Evolutionary conservation across 2,797 vertebrate species (phyloP).

Genomic region (Choloepus didactylus): DNA sequence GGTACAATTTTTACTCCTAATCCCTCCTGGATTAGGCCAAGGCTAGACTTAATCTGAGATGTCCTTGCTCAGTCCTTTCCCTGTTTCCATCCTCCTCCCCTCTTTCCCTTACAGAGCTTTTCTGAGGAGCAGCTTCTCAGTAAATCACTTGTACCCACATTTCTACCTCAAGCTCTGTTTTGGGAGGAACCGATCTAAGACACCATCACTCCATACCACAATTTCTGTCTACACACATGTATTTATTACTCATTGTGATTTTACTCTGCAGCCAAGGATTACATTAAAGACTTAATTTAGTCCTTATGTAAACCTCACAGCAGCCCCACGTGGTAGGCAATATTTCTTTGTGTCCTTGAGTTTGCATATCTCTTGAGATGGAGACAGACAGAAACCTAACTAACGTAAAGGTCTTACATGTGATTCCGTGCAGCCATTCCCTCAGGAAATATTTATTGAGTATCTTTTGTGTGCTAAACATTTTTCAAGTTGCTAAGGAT

Average conservation of each 20-base stretch:
- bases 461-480: background rate
- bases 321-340: background rate
- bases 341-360: background rate
- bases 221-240: background rate
- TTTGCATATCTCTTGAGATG: background rate
- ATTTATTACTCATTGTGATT: background rate
- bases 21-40: background rate
- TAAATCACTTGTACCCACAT: background rate
- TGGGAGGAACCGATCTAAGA: background rate
- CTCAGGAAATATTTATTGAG: background rate
- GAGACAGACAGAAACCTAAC: background rate
- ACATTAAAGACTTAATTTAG: background rate
- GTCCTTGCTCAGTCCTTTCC: background rate
- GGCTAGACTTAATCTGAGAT: background rate
- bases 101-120: background rate
- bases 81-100: background rate
- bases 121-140: background rate
- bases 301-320: background rate
- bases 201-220: background rate
- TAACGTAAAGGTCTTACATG: background rate
- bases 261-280: background rate
- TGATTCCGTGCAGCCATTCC: background rate
- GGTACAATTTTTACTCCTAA: background rate
- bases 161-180: background rate
- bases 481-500: background rate